Conservation (phyloP, 1,140 invertebrate species). For the Globodera ellingtonae region DNA sequence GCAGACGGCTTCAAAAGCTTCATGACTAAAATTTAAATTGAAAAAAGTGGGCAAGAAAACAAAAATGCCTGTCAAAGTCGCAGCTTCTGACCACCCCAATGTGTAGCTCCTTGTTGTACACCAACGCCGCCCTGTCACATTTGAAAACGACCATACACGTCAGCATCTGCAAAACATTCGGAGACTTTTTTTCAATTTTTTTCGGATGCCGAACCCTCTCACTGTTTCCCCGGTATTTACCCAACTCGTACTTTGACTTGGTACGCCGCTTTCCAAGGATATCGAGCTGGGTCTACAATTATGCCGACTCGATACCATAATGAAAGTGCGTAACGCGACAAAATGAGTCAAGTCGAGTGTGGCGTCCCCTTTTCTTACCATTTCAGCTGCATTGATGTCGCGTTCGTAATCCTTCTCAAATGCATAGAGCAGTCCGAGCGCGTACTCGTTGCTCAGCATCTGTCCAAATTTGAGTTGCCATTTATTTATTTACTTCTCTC, state of each 20-base stretch:
- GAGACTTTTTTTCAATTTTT: too few relatives aligned
- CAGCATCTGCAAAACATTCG: not conserved
- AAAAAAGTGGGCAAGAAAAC: too few relatives aligned
- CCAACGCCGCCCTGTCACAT: not conserved
- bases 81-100: not conserved
- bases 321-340: too few relatives aligned
- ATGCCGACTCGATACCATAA: too few relatives aligned
- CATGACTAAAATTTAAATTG: too few relatives aligned
- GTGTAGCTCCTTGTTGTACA: not conserved
- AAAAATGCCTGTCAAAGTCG: not conserved
- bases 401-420: not conserved
- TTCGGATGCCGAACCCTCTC: too few relatives aligned
- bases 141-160: not conserved
- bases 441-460: not conserved
- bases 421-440: not conserved
- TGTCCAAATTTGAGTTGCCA: not conserved
- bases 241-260: too few relatives aligned
- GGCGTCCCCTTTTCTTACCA: not conserved
- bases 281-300: too few relatives aligned
- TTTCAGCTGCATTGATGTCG: not conserved
- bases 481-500: not conserved
- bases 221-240: too few relatives aligned
- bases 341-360: not conserved
- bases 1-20: not conserved
- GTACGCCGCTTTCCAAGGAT: too few relatives aligned